phyloP scores from a whole-genome alignment of 2,888 invertebrate genomes.

The Aspidiotus destructor region DNA sequence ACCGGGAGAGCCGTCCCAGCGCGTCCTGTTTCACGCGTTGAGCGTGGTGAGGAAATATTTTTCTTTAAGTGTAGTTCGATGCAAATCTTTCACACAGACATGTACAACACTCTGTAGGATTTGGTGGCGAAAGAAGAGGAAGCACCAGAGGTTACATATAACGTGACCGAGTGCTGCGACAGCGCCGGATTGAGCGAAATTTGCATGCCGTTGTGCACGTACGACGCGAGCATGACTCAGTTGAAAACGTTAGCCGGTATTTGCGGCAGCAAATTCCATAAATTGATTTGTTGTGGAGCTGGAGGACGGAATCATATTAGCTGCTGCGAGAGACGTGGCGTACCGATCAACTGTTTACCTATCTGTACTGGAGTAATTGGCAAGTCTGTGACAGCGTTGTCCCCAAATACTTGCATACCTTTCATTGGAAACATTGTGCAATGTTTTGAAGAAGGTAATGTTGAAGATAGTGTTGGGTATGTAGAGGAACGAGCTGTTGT shows the following conservation, averaged over 20 bases:
- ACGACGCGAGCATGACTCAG: constrained; percentile 72
- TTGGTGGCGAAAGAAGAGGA: constrained; percentile 51
- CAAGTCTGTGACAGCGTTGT: constrained; percentile 49
- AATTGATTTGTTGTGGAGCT: constrained; percentile 54
- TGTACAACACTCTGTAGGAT: not conserved
- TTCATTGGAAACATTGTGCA: constrained; percentile 75
- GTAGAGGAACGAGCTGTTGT: not conserved
- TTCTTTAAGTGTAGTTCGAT: constrained; percentile 1
- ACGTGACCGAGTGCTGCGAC: constrained; percentile 69
- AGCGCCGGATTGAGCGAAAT: constrained; percentile 56
- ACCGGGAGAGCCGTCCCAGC: constrained; percentile 62
- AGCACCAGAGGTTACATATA: constrained; percentile 56
- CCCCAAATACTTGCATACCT: constrained; percentile 62
- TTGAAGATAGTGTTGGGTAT: not conserved
- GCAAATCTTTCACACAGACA: constrained; percentile 10
- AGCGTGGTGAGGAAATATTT: constrained; percentile 48
- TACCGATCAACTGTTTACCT: constrained; percentile 57
- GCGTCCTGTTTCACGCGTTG: constrained; percentile 65
- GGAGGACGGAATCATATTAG: constrained; percentile 63
- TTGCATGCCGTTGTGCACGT: constrained; percentile 69
- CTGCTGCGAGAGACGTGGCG: constrained; percentile 65
- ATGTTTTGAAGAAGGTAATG: constrained; percentile 71
- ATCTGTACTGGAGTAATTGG: constrained; percentile 61
- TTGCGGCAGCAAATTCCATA: constrained; percentile 68
- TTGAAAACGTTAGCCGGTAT: constrained; percentile 60